Evolutionary conservation across 2,797 vertebrate species (phyloP).

Genomic region (Eulemur albifrons): DNA sequence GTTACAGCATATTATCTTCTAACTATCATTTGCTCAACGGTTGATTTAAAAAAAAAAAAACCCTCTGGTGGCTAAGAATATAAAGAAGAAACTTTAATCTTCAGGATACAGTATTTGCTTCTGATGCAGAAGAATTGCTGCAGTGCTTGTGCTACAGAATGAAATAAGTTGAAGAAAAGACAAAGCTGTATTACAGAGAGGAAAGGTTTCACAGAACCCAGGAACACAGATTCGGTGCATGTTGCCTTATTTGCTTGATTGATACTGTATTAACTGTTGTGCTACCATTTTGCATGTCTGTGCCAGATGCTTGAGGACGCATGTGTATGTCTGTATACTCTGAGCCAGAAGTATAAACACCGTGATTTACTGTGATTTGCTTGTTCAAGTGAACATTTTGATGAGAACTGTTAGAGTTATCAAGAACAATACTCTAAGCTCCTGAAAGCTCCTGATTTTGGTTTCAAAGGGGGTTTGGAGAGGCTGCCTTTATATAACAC

Average conservation of each 20-base stretch:
- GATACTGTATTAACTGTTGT: slow-evolving; percentile 76
- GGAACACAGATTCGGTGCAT: slow-evolving; percentile 74
- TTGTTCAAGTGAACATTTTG: slow-evolving; percentile 81
- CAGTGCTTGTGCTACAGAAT: slow-evolving; percentile 69
- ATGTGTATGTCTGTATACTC: slow-evolving; percentile 76
- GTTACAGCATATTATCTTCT: slow-evolving; percentile 79
- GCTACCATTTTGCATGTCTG: slow-evolving; percentile 72
- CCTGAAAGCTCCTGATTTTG: slow-evolving; percentile 74
- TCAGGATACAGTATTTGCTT: slow-evolving; percentile 76
- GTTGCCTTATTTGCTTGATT: slow-evolving; percentile 79
- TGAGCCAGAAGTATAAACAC: slow-evolving; percentile 75
- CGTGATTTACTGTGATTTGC: slow-evolving; percentile 80
- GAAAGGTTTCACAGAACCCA: slow-evolving; percentile 77
- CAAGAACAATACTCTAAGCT: slow-evolving; percentile 79
- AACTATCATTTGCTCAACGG: slow-evolving; percentile 66
- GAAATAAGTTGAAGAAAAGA: slow-evolving; percentile 81
- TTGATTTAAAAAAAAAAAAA: slow-evolving; percentile 24
- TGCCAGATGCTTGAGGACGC: slow-evolving; percentile 73
- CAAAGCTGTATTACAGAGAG: slow-evolving; percentile 76
- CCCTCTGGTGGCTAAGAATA: slow-evolving; percentile 70
- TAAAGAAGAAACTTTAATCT: slow-evolving; percentile 86
- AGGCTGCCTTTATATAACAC: slow-evolving; percentile 78
- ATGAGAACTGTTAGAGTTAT: slow-evolving; percentile 80
- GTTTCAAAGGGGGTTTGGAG: slow-evolving; percentile 81
- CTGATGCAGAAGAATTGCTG: slow-evolving; percentile 79